These are phyloP conservation scores for Ptychobarbus kaznakovi DNA, from an alignment of 2,797 vertebrate genomes.

Conservation along the genomic window DNA sequence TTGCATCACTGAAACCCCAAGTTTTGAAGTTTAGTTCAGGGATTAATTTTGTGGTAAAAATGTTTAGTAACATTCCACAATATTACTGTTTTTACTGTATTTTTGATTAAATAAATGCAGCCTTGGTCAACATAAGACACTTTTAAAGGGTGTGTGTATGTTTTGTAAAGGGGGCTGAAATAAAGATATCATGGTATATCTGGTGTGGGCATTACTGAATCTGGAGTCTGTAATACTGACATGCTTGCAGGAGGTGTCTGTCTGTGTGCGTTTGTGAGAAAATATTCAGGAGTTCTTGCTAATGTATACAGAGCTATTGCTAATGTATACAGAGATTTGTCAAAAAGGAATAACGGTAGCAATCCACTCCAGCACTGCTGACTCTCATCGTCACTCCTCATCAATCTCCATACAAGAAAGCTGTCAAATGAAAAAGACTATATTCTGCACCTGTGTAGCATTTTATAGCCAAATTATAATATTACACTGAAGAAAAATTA, in stretches of 20 bases:
- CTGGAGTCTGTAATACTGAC: slow-evolving; percentile 51
- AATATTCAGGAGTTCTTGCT: slow-evolving; percentile 59
- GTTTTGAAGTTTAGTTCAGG: neutral
- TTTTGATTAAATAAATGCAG: neutral
- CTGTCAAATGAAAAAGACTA: neutral
- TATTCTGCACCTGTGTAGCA: too few species aligned
- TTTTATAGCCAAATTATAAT: neutral
- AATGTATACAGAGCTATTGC: slow-evolving; percentile 60
- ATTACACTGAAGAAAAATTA: neutral
- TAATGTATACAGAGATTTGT: slow-evolving; percentile 64
- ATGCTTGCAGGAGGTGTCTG: slow-evolving; percentile 53
- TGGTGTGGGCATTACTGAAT: slow-evolving; percentile 44
- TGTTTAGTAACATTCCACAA: neutral
- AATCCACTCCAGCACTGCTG: slow-evolving; percentile 52
- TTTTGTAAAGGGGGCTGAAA: neutral
- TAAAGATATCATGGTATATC: slow-evolving; percentile 30
- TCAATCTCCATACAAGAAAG: slow-evolving; percentile 36
- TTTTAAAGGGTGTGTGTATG: neutral
- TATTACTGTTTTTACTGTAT: neutral
- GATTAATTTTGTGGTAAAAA: neutral
- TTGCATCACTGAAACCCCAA: neutral
- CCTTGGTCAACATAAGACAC: neutral
- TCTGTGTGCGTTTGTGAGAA: slow-evolving; percentile 48
- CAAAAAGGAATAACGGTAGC: slow-evolving; percentile 59
- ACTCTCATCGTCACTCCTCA: slow-evolving; percentile 43